Evolutionary conservation across 2,113 vertebrate species (phyloP).

Genomic region (Rhadina sibilatrix): DNA sequence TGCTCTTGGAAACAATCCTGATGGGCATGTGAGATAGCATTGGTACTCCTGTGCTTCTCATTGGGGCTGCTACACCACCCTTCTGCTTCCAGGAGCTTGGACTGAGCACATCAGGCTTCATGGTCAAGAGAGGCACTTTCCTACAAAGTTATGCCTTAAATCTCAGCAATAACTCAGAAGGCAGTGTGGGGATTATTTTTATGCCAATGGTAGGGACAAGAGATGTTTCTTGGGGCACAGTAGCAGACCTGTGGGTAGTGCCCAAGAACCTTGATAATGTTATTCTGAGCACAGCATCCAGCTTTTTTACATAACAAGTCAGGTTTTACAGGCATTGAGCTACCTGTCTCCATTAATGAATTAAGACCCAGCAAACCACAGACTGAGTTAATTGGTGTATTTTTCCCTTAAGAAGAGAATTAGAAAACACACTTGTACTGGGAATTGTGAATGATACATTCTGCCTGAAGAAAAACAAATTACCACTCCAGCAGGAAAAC

Average conservation of each 20-base stretch:
- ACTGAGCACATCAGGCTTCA: background rate
- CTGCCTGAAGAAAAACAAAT: constrained; percentile 11
- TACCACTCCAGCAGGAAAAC: background rate
- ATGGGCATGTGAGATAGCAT: background rate
- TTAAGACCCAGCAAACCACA: background rate
- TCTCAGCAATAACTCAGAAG: background rate
- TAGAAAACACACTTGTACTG: background rate
- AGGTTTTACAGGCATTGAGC: background rate
- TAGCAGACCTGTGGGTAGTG: background rate
- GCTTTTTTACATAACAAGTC: background rate
- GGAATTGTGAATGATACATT: background rate
- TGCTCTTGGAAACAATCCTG: background rate
- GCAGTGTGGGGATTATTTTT: background rate
- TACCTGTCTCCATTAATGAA: background rate
- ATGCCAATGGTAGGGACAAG: background rate
- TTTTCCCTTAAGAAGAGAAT: background rate
- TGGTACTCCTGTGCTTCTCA: background rate
- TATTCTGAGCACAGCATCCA: background rate
- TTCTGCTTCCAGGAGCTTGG: background rate
- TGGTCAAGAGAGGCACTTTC: background rate
- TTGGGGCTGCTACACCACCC: background rate
- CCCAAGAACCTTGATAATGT: background rate
- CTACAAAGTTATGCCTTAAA: background rate
- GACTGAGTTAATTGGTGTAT: background rate
- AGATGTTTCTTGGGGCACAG: background rate